A percentile compares a stretch with the other conserved stretches of the same genome.
Conservation (phyloP, 2,888 invertebrate genomes). For the Melieria crassipennis region DNA sequence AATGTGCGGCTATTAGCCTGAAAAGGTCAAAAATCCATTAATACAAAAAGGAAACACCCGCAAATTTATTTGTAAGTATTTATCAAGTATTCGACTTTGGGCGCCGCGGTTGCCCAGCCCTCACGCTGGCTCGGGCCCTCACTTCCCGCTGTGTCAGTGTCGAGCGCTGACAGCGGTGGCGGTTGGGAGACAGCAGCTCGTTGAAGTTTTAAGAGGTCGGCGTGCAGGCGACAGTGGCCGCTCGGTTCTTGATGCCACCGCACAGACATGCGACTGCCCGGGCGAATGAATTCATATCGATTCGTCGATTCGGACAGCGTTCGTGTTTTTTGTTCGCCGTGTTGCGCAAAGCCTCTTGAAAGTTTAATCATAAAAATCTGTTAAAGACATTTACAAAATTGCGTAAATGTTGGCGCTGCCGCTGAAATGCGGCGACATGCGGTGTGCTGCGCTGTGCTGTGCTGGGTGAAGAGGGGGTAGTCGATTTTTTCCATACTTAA, state of each 20-base stretch:
- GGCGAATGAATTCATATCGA: no score
- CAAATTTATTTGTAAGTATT: constrained; percentile 33
- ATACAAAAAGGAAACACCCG: constrained; percentile 16
- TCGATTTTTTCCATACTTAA: no score
- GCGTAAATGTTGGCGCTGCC: neutral
- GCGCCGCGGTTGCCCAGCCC: neutral
- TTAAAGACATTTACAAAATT: neutral
- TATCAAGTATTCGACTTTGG: constrained; percentile 21
- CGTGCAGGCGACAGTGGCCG: no score
- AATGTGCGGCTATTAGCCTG: constrained; percentile 22
- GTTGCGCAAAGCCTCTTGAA: neutral
- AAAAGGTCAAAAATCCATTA: constrained; percentile 28
- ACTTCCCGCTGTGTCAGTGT: no score
- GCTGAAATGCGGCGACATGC: no score
- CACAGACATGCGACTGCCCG: no score
- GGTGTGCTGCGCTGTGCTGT: no score
- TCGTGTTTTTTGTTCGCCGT: neutral
- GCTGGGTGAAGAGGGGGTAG: no score
- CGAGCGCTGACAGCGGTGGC: neutral
- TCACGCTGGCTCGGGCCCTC: no score
- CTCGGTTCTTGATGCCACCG: no score
- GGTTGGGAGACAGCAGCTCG: neutral
- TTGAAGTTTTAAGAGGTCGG: no score
- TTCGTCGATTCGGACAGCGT: neutral
- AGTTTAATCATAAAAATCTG: neutral